These are phyloP conservation scores for Odontocerum albicorne DNA, from an alignment of 2,888 invertebrate species.

Conservation along the genomic window DNA sequence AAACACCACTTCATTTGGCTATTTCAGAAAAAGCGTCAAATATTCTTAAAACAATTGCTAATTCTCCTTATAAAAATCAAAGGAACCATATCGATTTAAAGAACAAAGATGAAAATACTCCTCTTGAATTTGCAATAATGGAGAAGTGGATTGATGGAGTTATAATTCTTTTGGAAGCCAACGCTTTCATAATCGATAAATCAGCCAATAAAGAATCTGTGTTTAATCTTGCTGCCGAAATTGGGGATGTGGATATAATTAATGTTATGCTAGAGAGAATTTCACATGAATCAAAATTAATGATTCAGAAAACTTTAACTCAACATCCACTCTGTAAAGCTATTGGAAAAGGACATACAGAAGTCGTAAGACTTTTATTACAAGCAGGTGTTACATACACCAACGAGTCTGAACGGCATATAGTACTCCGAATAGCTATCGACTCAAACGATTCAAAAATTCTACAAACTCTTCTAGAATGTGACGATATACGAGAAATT, in stretches of 20 bases:
- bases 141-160: background rate
- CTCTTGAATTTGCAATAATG: background rate
- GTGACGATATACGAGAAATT: no score
- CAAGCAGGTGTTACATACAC: background rate
- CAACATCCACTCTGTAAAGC: background rate
- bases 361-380: background rate
- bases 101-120: background rate
- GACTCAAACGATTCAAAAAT: no score
- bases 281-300: background rate
- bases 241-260: background rate
- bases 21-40: background rate
- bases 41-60: background rate
- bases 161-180: background rate
- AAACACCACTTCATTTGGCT: slow-evolving; percentile 1
- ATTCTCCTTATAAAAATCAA: background rate
- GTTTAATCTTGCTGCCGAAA: background rate
- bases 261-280: background rate
- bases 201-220: background rate
- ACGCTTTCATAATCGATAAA: background rate
- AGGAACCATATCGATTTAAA: background rate
- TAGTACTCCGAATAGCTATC: no score
- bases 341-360: background rate
- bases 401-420: background rate
- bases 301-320: no score
- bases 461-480: no score